A percentile compares a stretch with the other conserved stretches of the same genome.
Evolutionary conservation across 1,140 invertebrate species (phyloP).

Genomic region (Procambarus virginalis): DNA sequence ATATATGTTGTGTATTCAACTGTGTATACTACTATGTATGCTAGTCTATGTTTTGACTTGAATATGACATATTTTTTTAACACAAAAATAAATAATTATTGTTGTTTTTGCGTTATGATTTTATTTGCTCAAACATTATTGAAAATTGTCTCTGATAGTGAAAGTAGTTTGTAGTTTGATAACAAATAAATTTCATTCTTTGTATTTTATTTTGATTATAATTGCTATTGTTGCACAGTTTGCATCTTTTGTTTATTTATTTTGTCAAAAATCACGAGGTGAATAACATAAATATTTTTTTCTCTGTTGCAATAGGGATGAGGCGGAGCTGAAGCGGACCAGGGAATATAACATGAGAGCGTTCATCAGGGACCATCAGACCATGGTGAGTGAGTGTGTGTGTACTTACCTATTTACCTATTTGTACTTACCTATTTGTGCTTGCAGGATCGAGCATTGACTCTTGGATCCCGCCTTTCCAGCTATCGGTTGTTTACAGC

Average conservation of each 20-base stretch:
- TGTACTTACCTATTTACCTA: no score
- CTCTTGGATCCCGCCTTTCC: no score
- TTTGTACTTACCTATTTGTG: no score
- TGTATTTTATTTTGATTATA: background rate
- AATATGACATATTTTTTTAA: background rate
- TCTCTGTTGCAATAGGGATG: constrained; percentile 7
- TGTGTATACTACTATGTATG: no score
- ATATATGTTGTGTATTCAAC: no score
- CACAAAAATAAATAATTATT: background rate
- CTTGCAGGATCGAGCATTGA: no score
- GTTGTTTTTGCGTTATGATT: background rate
- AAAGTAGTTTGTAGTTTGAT: no score
- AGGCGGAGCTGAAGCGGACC: constrained; percentile 19
- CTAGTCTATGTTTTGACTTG: no score
- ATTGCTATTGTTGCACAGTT: background rate
- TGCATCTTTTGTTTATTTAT: background rate
- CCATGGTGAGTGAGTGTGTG: constrained; percentile 22
- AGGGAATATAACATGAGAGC: constrained; percentile 37
- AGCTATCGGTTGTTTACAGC: no score
- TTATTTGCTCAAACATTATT: background rate
- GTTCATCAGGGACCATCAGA: constrained; percentile 46
- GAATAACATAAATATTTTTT: background rate
- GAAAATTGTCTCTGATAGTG: no score
- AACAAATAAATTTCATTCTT: no score
- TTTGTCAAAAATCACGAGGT: background rate